These are phyloP conservation scores for Drosophila chauvacae DNA, from an alignment of 1,140 invertebrate species.

Conservation along the genomic window DNA sequence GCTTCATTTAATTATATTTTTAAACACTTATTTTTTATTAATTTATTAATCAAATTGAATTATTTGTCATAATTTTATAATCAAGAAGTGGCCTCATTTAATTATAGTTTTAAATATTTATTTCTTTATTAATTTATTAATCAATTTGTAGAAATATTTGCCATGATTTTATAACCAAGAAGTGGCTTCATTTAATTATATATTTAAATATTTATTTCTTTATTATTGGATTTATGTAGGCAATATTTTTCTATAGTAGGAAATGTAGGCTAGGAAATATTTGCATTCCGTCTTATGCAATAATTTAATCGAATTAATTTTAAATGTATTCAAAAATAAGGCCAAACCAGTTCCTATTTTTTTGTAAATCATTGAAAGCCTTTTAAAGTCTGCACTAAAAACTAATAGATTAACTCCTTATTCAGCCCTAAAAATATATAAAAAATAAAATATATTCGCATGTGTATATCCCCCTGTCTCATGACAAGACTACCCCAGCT, in stretches of 20 bases:
- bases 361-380: background rate
- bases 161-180: too few species aligned
- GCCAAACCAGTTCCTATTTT: background rate
- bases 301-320: background rate
- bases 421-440: background rate
- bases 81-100: too few species aligned
- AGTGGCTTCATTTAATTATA: background rate
- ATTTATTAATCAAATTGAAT: too few species aligned
- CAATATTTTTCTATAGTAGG: too few species aligned
- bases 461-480: background rate
- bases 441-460: background rate
- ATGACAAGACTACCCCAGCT: background rate
- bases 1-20: too few species aligned
- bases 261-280: background rate
- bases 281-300: background rate
- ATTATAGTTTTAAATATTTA: too few species aligned
- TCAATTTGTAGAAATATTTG: too few species aligned
- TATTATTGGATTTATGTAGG: too few species aligned
- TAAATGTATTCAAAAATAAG: background rate
- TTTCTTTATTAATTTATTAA: too few species aligned
- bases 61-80: too few species aligned
- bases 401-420: background rate
- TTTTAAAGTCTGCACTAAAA: background rate
- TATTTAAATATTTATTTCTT: too few species aligned
- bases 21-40: too few species aligned